Evolutionary conservation across 2,113 vertebrate species (phyloP), one percentile per base, ranked within the genome.

Genomic region (Leucopsar rothschildi): DNA sequence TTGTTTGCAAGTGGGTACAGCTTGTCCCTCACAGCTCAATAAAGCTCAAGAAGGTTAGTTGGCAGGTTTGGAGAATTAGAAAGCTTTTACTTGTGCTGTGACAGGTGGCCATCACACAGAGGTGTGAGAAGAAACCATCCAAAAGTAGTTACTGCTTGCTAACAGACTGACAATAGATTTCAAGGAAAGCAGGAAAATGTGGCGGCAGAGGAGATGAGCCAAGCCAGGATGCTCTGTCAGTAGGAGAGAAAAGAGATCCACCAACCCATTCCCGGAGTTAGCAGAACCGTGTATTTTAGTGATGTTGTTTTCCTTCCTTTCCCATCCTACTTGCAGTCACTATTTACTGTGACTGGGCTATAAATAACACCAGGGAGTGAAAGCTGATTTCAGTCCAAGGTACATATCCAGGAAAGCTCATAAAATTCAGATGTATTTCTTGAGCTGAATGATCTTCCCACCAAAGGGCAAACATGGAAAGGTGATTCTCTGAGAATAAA

Each of bases 311-410:
- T 78, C 87, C 52, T 95, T 94, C 92, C 81, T 71, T 91, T 69
- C 55, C 83, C 84, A 50, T 88, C 83, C 82, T n/a, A 61, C 93
- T 93, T 90, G 75, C 75, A 80, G 63, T 37, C 80, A 28, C 57
- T 96, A 25, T 94, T 93, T 96, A 95, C 88, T 90, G 95, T 69
- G 78, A 5, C 85, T 91, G 40, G 40, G 61, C 92, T 95, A 96
- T 92, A 95, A 94, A 96, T 95, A 91, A 79, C 1, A 0, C n/a
- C 0, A 5, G 33, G 66, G 61, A 92, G 27, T 12, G 64, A 82
- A 89, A 94, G 85, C 93, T 93, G 90, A 45, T 82, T 92, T 82
- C 82, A 63, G 79, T 92, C 61, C 85, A 92, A 90, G 50, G 45
- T 90, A 77, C 59, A 57, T 69, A 90, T 77, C 61, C 66, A 96